Evolutionary conservation across 2,113 vertebrate genomes (phyloP).

Genomic region (Osmerus mordax): DNA sequence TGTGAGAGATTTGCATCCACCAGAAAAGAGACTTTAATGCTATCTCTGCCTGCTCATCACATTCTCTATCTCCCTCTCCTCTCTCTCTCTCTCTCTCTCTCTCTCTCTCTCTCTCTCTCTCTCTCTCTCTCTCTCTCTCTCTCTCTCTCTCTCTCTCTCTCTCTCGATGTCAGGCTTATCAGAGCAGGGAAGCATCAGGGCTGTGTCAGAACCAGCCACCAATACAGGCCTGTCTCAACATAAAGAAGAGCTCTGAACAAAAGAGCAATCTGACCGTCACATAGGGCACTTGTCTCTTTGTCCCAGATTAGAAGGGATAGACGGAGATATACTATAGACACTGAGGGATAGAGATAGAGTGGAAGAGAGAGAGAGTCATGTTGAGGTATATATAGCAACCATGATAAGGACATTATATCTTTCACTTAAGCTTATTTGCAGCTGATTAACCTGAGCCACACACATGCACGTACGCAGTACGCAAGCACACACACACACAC

Average conservation of each 20-base stretch:
- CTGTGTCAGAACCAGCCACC: slow-evolving; percentile 24
- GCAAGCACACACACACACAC: neutral
- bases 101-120: neutral
- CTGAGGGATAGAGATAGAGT: slow-evolving; percentile 38
- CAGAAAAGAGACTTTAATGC: slow-evolving; percentile 53
- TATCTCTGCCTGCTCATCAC: slow-evolving; percentile 65
- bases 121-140: too few relatives aligned
- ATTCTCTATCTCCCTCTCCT: slow-evolving; percentile 44
- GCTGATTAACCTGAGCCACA: slow-evolving; percentile 49
- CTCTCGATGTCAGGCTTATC: slow-evolving; percentile 19
- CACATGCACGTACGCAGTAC: neutral
- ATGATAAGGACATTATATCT: slow-evolving; percentile 50
- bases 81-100: slow-evolving; percentile 40
- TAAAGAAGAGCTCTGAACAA: slow-evolving; percentile 36
- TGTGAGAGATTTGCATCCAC: slow-evolving; percentile 59
- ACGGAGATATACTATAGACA: neutral
- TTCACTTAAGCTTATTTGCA: slow-evolving; percentile 52
- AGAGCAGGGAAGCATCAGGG: neutral
- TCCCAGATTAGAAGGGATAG: slow-evolving; percentile 27
- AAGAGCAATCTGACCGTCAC: slow-evolving; percentile 33
- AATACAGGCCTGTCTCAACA: slow-evolving; percentile 24
- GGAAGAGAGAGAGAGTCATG: slow-evolving; percentile 26
- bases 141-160: neutral
- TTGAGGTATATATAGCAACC: slow-evolving; percentile 49
- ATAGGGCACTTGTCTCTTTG: slow-evolving; percentile 41